Evolutionary conservation across 2,113 vertebrate genomes (phyloP).

Genomic region (Hippolais icterina): DNA sequence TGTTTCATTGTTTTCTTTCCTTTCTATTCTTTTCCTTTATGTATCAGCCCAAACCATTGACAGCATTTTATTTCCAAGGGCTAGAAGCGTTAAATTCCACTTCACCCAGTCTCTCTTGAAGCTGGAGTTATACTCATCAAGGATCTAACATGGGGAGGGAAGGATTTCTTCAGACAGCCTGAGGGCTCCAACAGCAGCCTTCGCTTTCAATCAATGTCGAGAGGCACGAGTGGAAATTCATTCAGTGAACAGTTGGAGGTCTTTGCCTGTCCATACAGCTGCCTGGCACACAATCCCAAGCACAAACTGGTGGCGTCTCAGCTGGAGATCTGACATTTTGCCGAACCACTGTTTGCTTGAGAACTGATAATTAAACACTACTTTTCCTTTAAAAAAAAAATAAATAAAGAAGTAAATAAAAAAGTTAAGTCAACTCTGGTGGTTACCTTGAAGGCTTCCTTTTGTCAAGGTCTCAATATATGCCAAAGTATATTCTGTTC

Average conservation of each 20-base stretch:
- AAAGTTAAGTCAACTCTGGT: not conserved
- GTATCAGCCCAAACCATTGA: not conserved
- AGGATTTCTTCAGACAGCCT: constrained; percentile 67
- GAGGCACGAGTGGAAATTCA: constrained; percentile 72
- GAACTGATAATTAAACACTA: constrained; percentile 74
- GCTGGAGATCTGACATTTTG: constrained; percentile 64
- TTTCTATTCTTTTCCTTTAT: not conserved
- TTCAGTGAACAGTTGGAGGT: constrained; percentile 70
- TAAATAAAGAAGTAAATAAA: not conserved
- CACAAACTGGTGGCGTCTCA: constrained; percentile 56
- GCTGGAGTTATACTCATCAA: constrained; percentile 62
- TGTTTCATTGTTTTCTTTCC: not conserved
- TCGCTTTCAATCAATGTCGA: constrained; percentile 73
- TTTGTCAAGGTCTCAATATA: constrained; percentile 32
- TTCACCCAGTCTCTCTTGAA: not conserved
- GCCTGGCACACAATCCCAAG: constrained; percentile 60
- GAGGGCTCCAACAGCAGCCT: constrained; percentile 67
- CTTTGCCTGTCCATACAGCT: constrained; percentile 52
- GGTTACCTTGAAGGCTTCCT: constrained; percentile 50
- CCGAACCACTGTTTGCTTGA: constrained; percentile 55
- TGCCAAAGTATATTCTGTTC: constrained; percentile 1
- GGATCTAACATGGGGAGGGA: constrained; percentile 52
- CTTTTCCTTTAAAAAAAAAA: not conserved
- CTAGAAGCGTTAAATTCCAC: constrained; percentile 30
- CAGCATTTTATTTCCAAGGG: not conserved